These are phyloP conservation scores for Microctenopoma stevenorrisi DNA, from an alignment of 2,797 vertebrate species.

Conservation along the genomic window DNA sequence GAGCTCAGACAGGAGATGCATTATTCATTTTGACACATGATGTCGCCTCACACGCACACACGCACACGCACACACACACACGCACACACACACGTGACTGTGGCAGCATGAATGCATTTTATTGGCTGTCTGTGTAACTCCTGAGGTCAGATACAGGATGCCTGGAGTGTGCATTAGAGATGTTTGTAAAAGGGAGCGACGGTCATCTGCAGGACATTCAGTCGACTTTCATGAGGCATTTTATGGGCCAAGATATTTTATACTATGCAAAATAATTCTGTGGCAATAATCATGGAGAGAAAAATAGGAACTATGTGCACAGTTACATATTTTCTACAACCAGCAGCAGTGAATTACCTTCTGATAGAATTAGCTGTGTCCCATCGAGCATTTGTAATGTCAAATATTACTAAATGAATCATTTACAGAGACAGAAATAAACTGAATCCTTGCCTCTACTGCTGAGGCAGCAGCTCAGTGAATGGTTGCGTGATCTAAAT, in stretches of 20 bases:
- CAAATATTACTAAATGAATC: neutral
- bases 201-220: neutral
- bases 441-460: neutral
- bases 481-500: neutral
- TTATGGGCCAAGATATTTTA: too few species aligned
- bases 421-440: neutral
- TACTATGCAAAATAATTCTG: too few species aligned
- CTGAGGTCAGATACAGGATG: neutral
- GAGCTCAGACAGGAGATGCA: slow-evolving; percentile 27
- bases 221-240: too few species aligned
- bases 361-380: too few species aligned
- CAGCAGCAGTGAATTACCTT: too few species aligned
- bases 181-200: neutral
- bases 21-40: slow-evolving; percentile 43
- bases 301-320: too few species aligned
- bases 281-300: too few species aligned
- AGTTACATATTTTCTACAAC: too few species aligned
- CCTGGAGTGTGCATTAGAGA: neutral
- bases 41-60: neutral
- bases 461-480: slow-evolving; percentile 3
- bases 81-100: slow-evolving; percentile 3
- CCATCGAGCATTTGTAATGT: neutral
- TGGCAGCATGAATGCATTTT: slow-evolving; percentile 12
- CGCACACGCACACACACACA: slow-evolving; percentile 3
- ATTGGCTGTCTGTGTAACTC: slow-evolving; percentile 4